Base-by-base conservation (phyloP, 2,888 invertebrate species). In the Heliconius hortense region DNA sequence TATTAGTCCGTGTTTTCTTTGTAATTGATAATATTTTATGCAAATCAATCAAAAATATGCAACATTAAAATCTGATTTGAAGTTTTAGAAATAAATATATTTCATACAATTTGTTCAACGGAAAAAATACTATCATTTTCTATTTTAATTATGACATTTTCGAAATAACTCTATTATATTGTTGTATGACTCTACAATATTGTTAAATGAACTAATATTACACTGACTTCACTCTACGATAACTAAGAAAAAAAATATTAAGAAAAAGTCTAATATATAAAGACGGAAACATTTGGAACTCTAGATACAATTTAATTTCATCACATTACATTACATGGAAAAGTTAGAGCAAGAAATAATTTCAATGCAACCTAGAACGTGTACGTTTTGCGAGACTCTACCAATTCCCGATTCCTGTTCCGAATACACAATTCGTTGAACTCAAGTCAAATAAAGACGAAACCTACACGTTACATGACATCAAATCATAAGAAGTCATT, bases 401-500 rank as follows among this genome's bases (percentile, higher is more conserved):
- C 73, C 75, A 81, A 83, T 81, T 82, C 80, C 78, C 77, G 80
- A 83, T 81, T 82, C 80, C 82, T 80, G 80, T 76, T 74, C 67
- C 82, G 82, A 82, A 84, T 82, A 81, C 82, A 79, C 78, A 88
- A 85, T 85, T 83, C 82, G 78, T 84, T 81, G 84, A 84, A 86
- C 88, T 84, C 84, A 76, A 87, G 85, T 89, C 89, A 89, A 90
- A 90, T 86, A 88, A 87, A 88, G 84, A 83, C 83, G 82, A 89
- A 87, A 88, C 88, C 85, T 87, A 87, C 86, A 88, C 89, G 87
- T 88, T 89, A 91, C 89, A 89, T 89, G 92, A 91, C 93, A 90
- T 89, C 89, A 90, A 90, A 92, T 92, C 92, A 92, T 92, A 92
- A 93, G 90, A 92, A 92, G 92, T 93, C 93, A 92, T 93, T 92